These are phyloP conservation scores for Cossypha dichroa DNA, from an alignment of 2,797 vertebrate species.

Conservation along the genomic window DNA sequence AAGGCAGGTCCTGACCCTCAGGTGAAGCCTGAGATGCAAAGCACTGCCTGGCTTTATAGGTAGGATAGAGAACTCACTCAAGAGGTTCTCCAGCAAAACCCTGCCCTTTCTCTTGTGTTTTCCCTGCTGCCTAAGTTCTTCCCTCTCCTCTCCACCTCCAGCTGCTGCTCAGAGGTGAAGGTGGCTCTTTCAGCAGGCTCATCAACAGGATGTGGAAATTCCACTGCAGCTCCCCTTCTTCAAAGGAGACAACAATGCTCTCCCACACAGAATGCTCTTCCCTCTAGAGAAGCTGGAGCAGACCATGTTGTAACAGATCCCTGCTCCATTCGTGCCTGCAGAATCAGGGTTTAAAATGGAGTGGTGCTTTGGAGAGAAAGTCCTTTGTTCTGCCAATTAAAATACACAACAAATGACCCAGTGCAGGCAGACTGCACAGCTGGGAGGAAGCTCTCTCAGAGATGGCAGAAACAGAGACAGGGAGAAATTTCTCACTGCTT, in stretches of 20 bases:
- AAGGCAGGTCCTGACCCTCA: background rate
- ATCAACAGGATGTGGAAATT: background rate
- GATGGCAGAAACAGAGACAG: background rate
- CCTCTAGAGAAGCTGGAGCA: background rate
- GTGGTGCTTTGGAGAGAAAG: background rate
- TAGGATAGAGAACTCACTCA: background rate
- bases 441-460: background rate
- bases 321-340: background rate
- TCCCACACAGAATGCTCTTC: background rate
- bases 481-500: slow-evolving; percentile 10
- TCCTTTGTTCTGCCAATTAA: background rate
- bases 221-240: rapidly evolving
- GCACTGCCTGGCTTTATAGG: background rate
- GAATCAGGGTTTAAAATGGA: background rate
- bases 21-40: background rate
- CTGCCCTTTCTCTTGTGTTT: background rate
- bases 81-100: background rate
- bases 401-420: background rate
- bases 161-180: background rate
- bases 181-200: background rate
- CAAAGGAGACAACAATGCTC: background rate
- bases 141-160: background rate
- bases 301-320: background rate
- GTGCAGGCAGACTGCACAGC: background rate
- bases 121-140: background rate